Conservation (phyloP, 2,888 invertebrate species). For the Mimas tiliae region DNA sequence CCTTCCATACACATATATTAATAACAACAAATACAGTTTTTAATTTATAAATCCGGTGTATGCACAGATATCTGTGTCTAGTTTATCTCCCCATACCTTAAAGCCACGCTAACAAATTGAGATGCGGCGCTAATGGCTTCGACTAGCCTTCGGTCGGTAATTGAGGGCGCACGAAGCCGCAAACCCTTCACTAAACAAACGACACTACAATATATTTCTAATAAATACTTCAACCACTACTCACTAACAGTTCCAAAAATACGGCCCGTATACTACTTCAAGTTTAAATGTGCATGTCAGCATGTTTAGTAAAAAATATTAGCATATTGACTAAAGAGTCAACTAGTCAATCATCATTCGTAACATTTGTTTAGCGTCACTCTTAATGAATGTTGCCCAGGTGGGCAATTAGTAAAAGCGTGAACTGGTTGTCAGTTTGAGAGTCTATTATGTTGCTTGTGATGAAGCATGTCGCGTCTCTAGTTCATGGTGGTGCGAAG, state of each 20-base stretch:
- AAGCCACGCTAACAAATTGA: slow-evolving; percentile 57
- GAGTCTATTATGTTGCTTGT: slow-evolving; percentile 57
- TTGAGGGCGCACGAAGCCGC: slow-evolving; percentile 55
- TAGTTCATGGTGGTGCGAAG: slow-evolving; percentile 70
- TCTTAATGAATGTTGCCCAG: slow-evolving; percentile 67
- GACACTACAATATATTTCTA: slow-evolving; percentile 38
- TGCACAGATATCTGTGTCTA: slow-evolving; percentile 30
- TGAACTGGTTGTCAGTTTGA: slow-evolving; percentile 78
- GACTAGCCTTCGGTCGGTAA: slow-evolving; percentile 47
- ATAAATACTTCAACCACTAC: slow-evolving; percentile 52
- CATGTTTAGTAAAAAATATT: slow-evolving; percentile 47
- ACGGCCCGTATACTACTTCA: slow-evolving; percentile 38
- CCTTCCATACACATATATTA: no score
- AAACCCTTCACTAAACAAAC: slow-evolving; percentile 47
- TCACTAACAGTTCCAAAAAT: slow-evolving; percentile 33
- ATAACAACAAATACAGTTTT: no score
- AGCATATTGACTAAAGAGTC: slow-evolving; percentile 58
- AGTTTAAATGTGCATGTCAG: slow-evolving; percentile 52
- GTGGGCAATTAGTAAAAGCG: slow-evolving; percentile 81
- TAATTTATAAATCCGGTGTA: background rate
- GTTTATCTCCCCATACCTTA: slow-evolving; percentile 31
- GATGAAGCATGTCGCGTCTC: slow-evolving; percentile 36
- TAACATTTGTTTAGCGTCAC: slow-evolving; percentile 48
- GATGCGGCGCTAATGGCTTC: slow-evolving; percentile 54
- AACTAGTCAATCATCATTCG: slow-evolving; percentile 72